Evolutionary conservation across 2,888 invertebrate species (phyloP).

Genomic region (Latrodectus elegans): DNA sequence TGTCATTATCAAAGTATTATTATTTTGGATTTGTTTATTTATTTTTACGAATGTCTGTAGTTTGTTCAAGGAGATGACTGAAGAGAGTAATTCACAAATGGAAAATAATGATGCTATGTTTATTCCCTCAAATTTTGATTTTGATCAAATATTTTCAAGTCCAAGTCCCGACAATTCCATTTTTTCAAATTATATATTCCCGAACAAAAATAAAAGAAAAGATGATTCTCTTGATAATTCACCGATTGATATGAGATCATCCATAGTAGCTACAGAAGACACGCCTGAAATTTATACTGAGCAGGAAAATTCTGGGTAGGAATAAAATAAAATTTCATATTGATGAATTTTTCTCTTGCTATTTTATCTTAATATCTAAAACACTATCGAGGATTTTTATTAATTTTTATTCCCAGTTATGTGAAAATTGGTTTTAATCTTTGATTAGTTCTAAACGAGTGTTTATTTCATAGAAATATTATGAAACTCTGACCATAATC

Average conservation of each 20-base stretch:
- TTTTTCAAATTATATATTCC: constrained; percentile 38
- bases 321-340: neutral
- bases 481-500: too few relatives aligned
- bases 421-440: too few relatives aligned
- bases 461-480: too few relatives aligned
- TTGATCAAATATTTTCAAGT: constrained; percentile 40
- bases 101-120: neutral
- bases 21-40: too few relatives aligned
- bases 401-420: too few relatives aligned
- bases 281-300: constrained; percentile 19
- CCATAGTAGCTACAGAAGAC: constrained; percentile 17
- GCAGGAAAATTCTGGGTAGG: constrained; percentile 60
- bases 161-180: constrained; percentile 43
- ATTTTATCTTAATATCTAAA: too few relatives aligned
- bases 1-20: too few relatives aligned
- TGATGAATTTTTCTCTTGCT: neutral
- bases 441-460: too few relatives aligned
- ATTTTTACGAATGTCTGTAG: too few relatives aligned
- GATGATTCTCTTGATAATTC: constrained; percentile 19
- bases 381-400: too few relatives aligned
- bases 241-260: constrained; percentile 24
- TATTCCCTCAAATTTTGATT: constrained; percentile 22
- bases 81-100: neutral
- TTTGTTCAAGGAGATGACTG: neutral
- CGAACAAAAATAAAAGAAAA: constrained; percentile 10